Base-by-base conservation (phyloP, 2,113 vertebrate genomes). In the Motacilla alba region DNA sequence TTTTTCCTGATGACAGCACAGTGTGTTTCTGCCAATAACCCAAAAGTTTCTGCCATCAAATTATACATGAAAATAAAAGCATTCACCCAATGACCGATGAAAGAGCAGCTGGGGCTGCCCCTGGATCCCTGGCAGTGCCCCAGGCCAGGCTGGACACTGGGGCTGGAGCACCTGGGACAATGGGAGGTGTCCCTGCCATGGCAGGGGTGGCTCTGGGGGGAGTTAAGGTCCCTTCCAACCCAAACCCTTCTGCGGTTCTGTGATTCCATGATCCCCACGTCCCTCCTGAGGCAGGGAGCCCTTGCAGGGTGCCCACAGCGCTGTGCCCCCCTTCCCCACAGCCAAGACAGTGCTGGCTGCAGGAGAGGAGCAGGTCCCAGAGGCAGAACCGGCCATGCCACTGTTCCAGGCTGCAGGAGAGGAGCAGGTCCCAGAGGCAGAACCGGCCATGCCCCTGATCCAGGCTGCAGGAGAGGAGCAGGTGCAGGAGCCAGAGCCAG, bases 341-440 rank as follows among this genome's bases (percentile, higher is more conserved):
- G 31, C 6, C 12, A 0, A 0, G 4, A 2, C 3, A 3, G 31
- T 0, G 3, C 37, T 10, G 53, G 0, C 7, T 4, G 70, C 22
- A 10, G 46, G 24, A 13, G 7, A 27, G 39, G 3, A 26, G 6
- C 41, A 2, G 37, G 1, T 2, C 15, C 50, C 2, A 6, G 52
- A 30, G 27, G 4, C 28, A 53, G 27, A 53, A 53, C 16, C 5
- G 17, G 27, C 27, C 16, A 27, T 6, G 6, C 3, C 50, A 27
- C 50, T 6, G 15, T 26, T 26, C 47, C 47, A 0, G 27, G 18
- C 3, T 4, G 66, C 19, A 21, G 46, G 24, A 15, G 7, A 26
- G 39, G 3, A 28, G 6, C 41, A 1, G 35, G 2, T 1, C 12
- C 47, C 12, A 13, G 22, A 49, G 23, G 22, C 47, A 49, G 49